phyloP scores from a whole-genome alignment of 2,888 invertebrate species.

The Xestia sexstrigata region DNA sequence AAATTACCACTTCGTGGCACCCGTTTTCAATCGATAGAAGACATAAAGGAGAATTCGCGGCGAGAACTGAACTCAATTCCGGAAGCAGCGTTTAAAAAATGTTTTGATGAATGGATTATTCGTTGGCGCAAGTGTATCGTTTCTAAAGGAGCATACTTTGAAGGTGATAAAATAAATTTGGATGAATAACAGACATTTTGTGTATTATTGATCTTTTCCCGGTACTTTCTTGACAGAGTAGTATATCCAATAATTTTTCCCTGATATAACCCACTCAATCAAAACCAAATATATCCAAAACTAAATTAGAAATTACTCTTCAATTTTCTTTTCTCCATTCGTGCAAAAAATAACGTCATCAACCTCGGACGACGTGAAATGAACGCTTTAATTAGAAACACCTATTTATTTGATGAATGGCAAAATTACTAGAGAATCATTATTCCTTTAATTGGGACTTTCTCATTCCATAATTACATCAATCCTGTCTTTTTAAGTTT shows the following conservation, averaged over 20 bases:
- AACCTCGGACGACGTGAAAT: slow-evolving; percentile 20
- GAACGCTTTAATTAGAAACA: slow-evolving; percentile 53
- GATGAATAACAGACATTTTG: too few species aligned
- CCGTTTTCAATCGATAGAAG: too few species aligned
- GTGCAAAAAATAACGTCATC: slow-evolving; percentile 25
- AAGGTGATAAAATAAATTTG: too few species aligned
- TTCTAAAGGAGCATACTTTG: too few species aligned
- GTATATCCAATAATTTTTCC: neutral
- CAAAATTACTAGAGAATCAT: slow-evolving; percentile 40
- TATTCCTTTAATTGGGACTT: slow-evolving; percentile 42
- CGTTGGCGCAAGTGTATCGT: too few species aligned
- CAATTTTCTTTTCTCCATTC: slow-evolving; percentile 19
- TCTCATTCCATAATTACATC: slow-evolving; percentile 32
- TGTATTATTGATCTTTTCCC: too few species aligned
- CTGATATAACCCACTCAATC: slow-evolving; percentile 2
- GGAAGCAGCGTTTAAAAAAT: too few species aligned
- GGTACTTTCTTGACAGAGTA: too few species aligned
- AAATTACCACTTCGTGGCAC: too few species aligned
- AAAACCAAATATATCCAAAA: slow-evolving; percentile 12
- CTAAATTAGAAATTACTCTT: slow-evolving; percentile 26
- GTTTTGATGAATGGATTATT: too few species aligned
- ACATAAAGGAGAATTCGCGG: too few species aligned
- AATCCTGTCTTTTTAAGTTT: slow-evolving; percentile 12
- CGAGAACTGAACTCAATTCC: too few species aligned
- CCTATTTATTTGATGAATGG: slow-evolving; percentile 47